A percentile compares a stretch with the other conserved stretches of the same genome.
Conservation (phyloP, 1,140 invertebrate species). For the Drosophila aff. region DNA sequence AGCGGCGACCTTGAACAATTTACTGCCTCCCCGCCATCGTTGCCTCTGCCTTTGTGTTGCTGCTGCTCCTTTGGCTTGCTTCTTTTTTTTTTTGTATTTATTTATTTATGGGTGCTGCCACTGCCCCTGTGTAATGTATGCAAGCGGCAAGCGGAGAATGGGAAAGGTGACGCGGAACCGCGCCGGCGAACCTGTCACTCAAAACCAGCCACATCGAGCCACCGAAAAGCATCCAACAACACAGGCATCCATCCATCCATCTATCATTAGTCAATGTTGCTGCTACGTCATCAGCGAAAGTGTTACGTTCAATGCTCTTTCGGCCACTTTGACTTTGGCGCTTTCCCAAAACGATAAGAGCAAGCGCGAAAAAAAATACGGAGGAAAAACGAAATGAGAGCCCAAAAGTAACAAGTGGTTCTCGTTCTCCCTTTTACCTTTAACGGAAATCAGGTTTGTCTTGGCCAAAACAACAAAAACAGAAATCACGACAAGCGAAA, state of each 20-base stretch:
- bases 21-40: conserved; percentile 49
- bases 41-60: conserved; percentile 27
- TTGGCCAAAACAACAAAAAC: conserved; percentile 22
- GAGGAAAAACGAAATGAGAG: conserved; percentile 27
- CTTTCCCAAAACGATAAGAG: conserved; percentile 68
- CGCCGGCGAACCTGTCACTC: conserved; percentile 74
- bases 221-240: conserved; percentile 51
- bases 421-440: conserved; percentile 50
- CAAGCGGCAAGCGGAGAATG: conserved; percentile 29
- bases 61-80: conserved; percentile 49
- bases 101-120: conserved; percentile 73
- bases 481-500: conserved; percentile 9
- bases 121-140: conserved; percentile 67
- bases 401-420: conserved; percentile 73
- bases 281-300: conserved; percentile 67
- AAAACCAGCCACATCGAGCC: conserved; percentile 70
- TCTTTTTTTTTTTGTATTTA: conserved; percentile 58
- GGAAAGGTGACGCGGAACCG: conserved; percentile 31
- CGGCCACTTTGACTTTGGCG: conserved; percentile 64
- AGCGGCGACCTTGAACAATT: conserved; percentile 82
- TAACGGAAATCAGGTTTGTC: conserved; percentile 35
- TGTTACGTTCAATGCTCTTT: conserved; percentile 81
- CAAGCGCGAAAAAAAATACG: conserved; percentile 21
- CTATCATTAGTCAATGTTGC: conserved; percentile 77
- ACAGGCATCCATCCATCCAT: conserved; percentile 39